Conservation (phyloP, 2,888 invertebrate genomes). For the Lampropteryx suffumata region DNA sequence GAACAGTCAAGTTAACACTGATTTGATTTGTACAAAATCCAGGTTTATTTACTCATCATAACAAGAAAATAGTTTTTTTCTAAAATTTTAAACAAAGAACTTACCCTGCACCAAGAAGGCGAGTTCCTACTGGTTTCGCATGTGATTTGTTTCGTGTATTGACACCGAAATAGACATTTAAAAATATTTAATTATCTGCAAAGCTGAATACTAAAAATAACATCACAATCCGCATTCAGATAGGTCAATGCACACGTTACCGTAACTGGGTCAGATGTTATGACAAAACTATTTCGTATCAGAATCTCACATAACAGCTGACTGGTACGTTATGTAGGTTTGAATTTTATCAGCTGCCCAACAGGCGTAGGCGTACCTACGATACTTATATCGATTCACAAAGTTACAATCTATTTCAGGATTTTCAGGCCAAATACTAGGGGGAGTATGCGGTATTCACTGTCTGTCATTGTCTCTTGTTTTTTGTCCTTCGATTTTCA, state of each 20-base stretch:
- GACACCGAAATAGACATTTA: conserved; percentile 66
- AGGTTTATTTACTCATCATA: no score
- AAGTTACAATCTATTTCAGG: conserved; percentile 44
- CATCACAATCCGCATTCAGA: conserved; percentile 77
- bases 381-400: conserved; percentile 23
- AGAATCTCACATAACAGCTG: conserved; percentile 38
- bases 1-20: no score
- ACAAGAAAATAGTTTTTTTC: not conserved
- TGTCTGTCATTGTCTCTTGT: conserved; percentile 55
- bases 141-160: conserved; percentile 49
- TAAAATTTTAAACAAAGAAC: conserved; percentile 66
- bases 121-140: conserved; percentile 50
- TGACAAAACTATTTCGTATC: conserved; percentile 50
- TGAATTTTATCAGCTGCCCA: conserved; percentile 33
- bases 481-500: conserved; percentile 52
- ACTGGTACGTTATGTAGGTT: not conserved
- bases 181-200: conserved; percentile 81
- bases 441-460: conserved; percentile 66
- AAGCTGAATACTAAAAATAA: conserved; percentile 80
- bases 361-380: conserved; percentile 40
- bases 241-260: conserved; percentile 79
- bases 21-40: no score
- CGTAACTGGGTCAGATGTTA: conserved; percentile 79
- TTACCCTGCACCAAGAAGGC: conserved; percentile 56
- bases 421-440: conserved; percentile 43